phyloP scores from a whole-genome alignment of 2,888 invertebrate genomes.

The Bombyx huttoni region DNA sequence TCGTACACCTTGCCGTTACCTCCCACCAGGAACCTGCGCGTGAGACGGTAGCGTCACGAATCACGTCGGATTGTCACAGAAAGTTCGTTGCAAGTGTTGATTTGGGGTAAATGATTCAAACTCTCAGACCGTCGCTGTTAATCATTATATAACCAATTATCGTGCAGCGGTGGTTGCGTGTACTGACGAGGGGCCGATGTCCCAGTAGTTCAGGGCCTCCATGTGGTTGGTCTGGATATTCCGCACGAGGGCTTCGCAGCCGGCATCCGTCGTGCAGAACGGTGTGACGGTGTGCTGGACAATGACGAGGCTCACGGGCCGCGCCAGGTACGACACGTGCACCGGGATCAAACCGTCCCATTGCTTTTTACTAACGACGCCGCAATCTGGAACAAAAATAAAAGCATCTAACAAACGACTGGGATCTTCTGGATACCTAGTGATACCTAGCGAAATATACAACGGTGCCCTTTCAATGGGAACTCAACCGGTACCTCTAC shows the following conservation, averaged over 20 bases:
- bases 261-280: slow-evolving; percentile 44
- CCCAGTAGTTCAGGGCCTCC: slow-evolving; percentile 52
- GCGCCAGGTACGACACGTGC: slow-evolving; percentile 66
- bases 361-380: slow-evolving; percentile 63
- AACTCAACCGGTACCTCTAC: no score
- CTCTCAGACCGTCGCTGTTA: no score
- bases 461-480: no score
- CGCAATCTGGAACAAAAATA: slow-evolving; percentile 11
- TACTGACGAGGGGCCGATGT: slow-evolving; percentile 73
- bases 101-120: no score
- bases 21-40: slow-evolving; percentile 72
- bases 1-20: slow-evolving; percentile 77
- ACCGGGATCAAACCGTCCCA: slow-evolving; percentile 73
- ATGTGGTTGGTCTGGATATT: slow-evolving; percentile 68
- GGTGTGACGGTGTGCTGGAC: slow-evolving; percentile 72
- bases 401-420: no score
- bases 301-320: slow-evolving; percentile 70
- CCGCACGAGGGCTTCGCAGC: slow-evolving; percentile 54
- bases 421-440: no score
- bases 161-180: background rate
- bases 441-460: no score
- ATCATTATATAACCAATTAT: background rate
- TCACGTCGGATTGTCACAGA: no score
- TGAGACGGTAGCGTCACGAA: no score
- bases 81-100: no score